Evolutionary conservation across 1,140 invertebrate genomes (phyloP).

Genomic region (Argopecten irradians): DNA sequence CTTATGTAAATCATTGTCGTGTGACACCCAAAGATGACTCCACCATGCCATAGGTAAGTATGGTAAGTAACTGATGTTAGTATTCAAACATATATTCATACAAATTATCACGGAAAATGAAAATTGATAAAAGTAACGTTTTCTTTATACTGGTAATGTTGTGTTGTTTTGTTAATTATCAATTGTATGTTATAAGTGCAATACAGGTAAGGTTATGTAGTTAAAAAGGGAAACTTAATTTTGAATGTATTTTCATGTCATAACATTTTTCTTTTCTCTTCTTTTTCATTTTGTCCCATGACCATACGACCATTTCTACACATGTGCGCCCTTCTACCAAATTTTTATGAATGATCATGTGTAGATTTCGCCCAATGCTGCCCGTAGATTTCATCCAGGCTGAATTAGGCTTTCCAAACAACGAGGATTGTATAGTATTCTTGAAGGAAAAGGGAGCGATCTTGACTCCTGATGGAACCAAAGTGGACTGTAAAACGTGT

Average conservation of each 20-base stretch:
- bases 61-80: slow-evolving; percentile 38
- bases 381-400: slow-evolving; percentile 89
- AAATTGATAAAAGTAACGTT: neutral
- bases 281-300: slow-evolving; percentile 68
- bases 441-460: slow-evolving; percentile 87
- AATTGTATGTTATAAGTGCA: neutral
- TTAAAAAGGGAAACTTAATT: neutral
- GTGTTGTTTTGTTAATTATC: neutral
- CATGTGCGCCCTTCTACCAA: slow-evolving; percentile 42
- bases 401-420: slow-evolving; percentile 90
- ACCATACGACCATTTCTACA: slow-evolving; percentile 45
- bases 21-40: neutral
- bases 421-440: slow-evolving; percentile 90
- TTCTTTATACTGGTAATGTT: neutral
- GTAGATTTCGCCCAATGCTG: slow-evolving; percentile 94
- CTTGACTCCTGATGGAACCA: slow-evolving; percentile 84
- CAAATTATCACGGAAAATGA: too few relatives aligned
- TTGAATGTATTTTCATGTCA: slow-evolving; percentile 54
- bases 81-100: too few relatives aligned
- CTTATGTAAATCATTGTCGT: neutral
- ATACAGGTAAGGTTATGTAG: neutral
- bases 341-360: slow-evolving; percentile 40
- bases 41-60: neutral
- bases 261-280: slow-evolving; percentile 80
- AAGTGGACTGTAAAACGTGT: slow-evolving; percentile 88